phyloP scores from a whole-genome alignment of 2,888 invertebrate species.

The Hanleya hanleyi region DNA sequence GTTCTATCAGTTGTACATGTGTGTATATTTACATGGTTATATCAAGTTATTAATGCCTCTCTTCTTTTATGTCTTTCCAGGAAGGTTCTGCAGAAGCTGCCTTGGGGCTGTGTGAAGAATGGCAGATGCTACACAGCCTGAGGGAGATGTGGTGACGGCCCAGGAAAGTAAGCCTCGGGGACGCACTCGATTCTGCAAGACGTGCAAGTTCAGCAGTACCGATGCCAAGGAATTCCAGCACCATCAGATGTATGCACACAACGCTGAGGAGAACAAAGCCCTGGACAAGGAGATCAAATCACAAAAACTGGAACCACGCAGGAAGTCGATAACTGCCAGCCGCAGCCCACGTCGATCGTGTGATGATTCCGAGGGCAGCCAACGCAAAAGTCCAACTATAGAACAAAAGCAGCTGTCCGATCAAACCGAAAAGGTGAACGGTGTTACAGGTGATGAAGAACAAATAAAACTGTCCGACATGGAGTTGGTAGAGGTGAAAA shows the following conservation, averaged over 20 bases:
- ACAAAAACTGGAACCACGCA: neutral
- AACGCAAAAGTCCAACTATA: neutral
- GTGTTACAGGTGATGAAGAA: conserved; percentile 13
- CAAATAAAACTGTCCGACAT: neutral
- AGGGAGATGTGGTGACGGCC: neutral
- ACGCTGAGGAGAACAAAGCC: conserved; percentile 42
- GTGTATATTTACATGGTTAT: too few relatives aligned
- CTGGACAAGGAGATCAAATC: neutral
- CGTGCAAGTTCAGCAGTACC: conserved; percentile 60
- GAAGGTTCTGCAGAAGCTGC: neutral
- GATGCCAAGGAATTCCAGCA: conserved; percentile 59
- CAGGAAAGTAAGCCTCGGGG: conserved; percentile 34
- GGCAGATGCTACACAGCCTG: neutral
- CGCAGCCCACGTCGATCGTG: conserved; percentile 22
- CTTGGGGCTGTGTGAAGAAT: neutral
- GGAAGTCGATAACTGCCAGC: neutral
- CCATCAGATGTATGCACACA: conserved; percentile 58
- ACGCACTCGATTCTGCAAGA: conserved; percentile 57
- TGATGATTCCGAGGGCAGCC: neutral
- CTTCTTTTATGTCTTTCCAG: neutral
- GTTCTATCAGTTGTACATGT: too few relatives aligned
- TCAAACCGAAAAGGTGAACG: conserved; percentile 7
- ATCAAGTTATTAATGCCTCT: too few relatives aligned
- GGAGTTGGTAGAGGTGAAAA: neutral
- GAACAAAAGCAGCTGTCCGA: neutral